Evolutionary conservation across 2,113 vertebrate genomes (phyloP), one percentile per base, ranked within the genome.

Genomic region (Girardinichthys multiradiatus): DNA sequence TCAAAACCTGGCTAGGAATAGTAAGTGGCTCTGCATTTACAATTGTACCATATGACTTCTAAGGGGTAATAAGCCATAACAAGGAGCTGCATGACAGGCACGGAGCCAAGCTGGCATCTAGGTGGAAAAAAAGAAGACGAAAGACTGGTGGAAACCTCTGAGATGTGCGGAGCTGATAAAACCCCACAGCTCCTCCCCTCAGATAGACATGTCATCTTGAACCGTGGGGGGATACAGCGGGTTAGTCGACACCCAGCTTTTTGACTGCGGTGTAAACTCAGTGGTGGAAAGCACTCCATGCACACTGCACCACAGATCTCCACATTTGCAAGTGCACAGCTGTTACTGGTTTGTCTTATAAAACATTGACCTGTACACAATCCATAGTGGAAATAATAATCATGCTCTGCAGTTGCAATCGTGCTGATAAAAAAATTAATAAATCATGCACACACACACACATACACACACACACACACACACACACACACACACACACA

Each of bases 81-180:
- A 88, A 89, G 87, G 85, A 76, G 66, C 80, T 77, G 66, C 11
- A 65, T 86, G 89, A 90, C 89, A 87, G 88, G 80, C 68, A 27
- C 14, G 67, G 80, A 82, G 81, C 77, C 64, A 84, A 87, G 82
- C 82, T 76, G 87, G 76, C 85, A 87, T 81, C 76, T 65, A 48
- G 76, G 84, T 79, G 76, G 86, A 87, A 87, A 87, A 86, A 87
- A 79, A 81, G 81, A 83, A 91, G 89, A 91, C 83, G 83, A 91
- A 91, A 91, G 89, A 87, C 86, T 87, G 75, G 83, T 85, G 87
- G 85, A 86, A 88, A 90, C 90, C 85, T 80, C 19, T 21, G 72
- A 86, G 89, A 91, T 91, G 74, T 70, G 90, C 57, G 64, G 68
- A 70, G 81, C 80, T 77, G 88, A 90, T 90, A 91, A 87, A 89